These are phyloP conservation scores for Colletes gigas DNA, from an alignment of 1,140 invertebrate genomes.

Conservation along the genomic window DNA sequence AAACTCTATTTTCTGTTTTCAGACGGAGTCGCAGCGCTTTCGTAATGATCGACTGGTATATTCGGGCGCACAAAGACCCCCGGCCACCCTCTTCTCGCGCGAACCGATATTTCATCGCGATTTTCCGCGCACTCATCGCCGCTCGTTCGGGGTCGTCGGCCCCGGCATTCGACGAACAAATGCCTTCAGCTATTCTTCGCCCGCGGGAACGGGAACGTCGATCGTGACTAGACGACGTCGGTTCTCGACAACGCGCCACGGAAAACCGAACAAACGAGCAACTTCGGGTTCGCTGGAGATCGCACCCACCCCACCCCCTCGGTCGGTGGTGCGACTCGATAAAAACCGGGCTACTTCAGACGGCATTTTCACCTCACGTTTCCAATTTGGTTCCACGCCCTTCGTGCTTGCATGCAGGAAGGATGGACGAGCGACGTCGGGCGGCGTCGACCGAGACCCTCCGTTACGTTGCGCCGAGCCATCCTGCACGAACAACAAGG, in stretches of 20 bases:
- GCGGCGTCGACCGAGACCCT: neutral
- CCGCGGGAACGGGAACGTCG: conserved; percentile 17
- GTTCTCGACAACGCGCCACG: conserved; percentile 9
- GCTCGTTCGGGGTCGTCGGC: conserved; percentile 42
- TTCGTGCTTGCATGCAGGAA: conserved; percentile 46
- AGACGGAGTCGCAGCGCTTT: no score
- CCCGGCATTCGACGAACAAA: conserved; percentile 45
- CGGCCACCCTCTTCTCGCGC: conserved; percentile 9
- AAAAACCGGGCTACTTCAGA: neutral
- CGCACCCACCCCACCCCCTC: neutral
- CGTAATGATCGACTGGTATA: no score
- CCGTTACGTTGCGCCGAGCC: no score
- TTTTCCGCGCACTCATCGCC: conserved; percentile 53
- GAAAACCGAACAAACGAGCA: conserved; percentile 56
- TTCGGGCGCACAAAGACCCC: conserved; percentile 19
- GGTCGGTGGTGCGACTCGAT: neutral
- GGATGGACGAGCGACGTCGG: conserved; percentile 40
- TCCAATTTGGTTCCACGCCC: conserved; percentile 64
- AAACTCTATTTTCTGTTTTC: no score
- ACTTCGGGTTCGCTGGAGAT: conserved; percentile 5
- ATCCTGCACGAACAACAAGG: neutral
- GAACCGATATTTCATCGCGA: conserved; percentile 46
- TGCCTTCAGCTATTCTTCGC: conserved; percentile 45
- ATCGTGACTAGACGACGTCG: conserved; percentile 52
- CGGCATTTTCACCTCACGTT: conserved; percentile 63